These are phyloP conservation scores for Dorcus parallelipipedus DNA, from an alignment of 2,888 invertebrate species.

Conservation along the genomic window DNA sequence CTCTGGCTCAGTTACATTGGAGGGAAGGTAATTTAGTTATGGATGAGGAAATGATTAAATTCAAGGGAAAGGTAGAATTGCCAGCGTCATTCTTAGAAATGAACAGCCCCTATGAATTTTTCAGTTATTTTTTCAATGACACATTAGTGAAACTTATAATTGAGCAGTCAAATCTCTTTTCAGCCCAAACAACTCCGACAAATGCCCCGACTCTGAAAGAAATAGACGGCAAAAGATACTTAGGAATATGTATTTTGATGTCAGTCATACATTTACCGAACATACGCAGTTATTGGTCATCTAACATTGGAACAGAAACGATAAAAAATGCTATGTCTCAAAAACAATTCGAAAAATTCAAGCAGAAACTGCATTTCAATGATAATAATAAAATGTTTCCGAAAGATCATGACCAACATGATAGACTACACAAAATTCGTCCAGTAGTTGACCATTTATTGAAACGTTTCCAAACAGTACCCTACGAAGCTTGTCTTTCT, in stretches of 20 bases:
- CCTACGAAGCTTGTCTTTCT: slow-evolving; percentile 12
- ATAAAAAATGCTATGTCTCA: too few relatives aligned
- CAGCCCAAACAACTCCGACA: not conserved
- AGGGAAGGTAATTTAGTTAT: too few relatives aligned
- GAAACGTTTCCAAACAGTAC: slow-evolving; percentile 13
- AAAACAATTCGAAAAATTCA: slow-evolving; percentile 7
- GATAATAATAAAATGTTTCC: slow-evolving; percentile 16
- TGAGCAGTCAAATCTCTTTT: not conserved
- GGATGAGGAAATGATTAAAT: too few relatives aligned
- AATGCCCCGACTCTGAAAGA: too few relatives aligned
- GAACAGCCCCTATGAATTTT: not conserved
- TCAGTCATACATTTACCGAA: too few relatives aligned
- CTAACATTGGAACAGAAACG: too few relatives aligned
- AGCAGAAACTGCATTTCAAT: slow-evolving; percentile 23
- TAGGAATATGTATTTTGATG: too few relatives aligned
- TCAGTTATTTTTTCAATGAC: not conserved
- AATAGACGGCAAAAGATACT: too few relatives aligned
- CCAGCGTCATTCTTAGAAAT: not conserved
- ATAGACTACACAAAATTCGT: slow-evolving; percentile 19
- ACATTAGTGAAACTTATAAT: too few relatives aligned
- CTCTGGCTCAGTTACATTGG: too few relatives aligned
- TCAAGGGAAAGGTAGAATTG: too few relatives aligned
- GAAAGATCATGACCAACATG: slow-evolving; percentile 3
- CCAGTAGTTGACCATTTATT: slow-evolving; percentile 16
- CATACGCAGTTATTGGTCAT: too few relatives aligned